Evolutionary conservation across 1,140 invertebrate genomes (phyloP), one percentile per base, ranked within the genome.

Genomic region (Cardiocondyla obscurior): DNA sequence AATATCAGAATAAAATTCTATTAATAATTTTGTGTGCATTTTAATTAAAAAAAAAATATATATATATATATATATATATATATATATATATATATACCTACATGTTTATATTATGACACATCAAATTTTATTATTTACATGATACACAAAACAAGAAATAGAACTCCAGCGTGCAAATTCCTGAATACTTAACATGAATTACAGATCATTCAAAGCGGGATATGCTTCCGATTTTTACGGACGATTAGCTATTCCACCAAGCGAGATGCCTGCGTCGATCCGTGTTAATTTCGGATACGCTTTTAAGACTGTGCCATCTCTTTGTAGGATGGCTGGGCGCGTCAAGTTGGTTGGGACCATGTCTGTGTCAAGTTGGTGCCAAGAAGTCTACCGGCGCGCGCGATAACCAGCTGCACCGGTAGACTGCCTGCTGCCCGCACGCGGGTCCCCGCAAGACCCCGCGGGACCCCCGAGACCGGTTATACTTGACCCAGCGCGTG

Each of bases 341-440:
- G 33, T 72, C 76, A 73, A 79, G 83, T 87, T 87, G 85, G 88
- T 87, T 90, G 84, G 30, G 58, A 82, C 89, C 84, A 89, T 86
- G 89, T 90, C 89, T 89, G 89, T 90, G 90, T 88, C 90, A 90
- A 87, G 89, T 90, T 86, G 90, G 90, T 90, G 90, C 90, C 90
- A 90, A 86, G 85, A 87, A 91, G 90, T 91, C 90, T 91, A 87
- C 90, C 86, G 46, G 49, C 74, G 58, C 58, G 33, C 58, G 12
- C 33, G 88, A 85, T 90, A 90, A 88, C 88, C 88, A 90, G 88
- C 88, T 90, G 85, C 88, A 85, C 76, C 76, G 85, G 90, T 86
- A 90, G 90, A 87, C 89, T 90, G 89, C 89, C 77, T 90, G 89
- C 89, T 88, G 83, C 87, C 84, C 85, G 55, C 10, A 16, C 69